Conservation (phyloP, 2,888 invertebrate genomes). For the Cordilura impudica region DNA sequence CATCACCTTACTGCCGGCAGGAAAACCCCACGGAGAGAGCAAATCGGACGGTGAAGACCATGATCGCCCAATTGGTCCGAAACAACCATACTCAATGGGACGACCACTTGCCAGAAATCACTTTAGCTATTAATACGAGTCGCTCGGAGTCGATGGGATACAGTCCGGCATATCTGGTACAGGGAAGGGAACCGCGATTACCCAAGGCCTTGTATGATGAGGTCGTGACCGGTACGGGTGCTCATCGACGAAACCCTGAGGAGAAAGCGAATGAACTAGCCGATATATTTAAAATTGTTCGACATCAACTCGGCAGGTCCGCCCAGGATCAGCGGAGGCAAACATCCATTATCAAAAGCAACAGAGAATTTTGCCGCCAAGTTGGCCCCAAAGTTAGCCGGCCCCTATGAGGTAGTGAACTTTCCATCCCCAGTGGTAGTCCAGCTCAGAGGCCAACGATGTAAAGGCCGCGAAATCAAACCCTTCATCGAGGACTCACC, state of each 20-base stretch:
- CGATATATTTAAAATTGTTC: neutral
- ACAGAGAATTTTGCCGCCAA: conserved; percentile 9
- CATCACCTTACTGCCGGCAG: neutral
- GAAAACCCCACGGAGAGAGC: conserved; percentile 2
- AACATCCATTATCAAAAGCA: conserved; percentile 22
- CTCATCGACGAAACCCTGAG: neutral
- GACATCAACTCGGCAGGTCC: neutral
- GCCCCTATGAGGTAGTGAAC: no score
- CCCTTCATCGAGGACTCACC: no score
- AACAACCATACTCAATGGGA: no score
- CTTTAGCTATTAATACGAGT: conserved; percentile 18
- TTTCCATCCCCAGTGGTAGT: no score
- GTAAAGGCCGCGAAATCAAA: no score
- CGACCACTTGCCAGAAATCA: no score
- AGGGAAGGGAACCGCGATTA: conserved; percentile 18
- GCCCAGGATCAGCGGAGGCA: neutral
- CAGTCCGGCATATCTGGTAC: neutral
- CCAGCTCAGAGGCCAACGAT: no score
- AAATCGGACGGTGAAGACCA: neutral
- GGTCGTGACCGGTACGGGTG: neutral
- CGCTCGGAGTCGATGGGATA: neutral
- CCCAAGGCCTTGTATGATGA: neutral
- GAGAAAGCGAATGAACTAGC: neutral
- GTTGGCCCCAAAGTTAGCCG: neutral
- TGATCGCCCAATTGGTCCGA: neutral